Evolutionary conservation across 2,113 vertebrate species (phyloP), one percentile per base, ranked within the genome.

Genomic region (Fukomys damarensis): DNA sequence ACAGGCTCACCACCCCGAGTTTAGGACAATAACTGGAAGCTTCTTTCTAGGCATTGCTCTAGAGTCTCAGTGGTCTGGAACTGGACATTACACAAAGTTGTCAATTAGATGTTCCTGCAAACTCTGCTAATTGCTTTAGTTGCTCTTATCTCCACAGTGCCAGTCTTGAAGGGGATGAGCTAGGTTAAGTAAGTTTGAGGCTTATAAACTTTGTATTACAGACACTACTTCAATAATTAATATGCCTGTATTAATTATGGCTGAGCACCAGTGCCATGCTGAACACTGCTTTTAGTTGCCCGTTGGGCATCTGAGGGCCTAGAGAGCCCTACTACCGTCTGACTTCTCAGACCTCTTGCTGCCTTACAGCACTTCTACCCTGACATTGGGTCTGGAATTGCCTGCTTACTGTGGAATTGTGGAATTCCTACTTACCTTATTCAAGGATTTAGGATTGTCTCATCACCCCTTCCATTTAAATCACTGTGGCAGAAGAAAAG

Each of bases 401-500:
- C 24, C 41, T 83, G 35, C 16, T 56, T 81, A n/a, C 24, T 49
- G 2, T 12, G 4, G 41, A 94, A 10, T 19, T 59, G 54, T 46
- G 32, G 41, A 24, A 70, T 81, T 82, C 41, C 43, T 92, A 74
- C 19, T n/a, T 41, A 63, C 35, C 11, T 82, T 66, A 19, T 59
- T 43, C 32, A 28, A 86, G 80, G 28, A 66, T 76, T 65, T 95
- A 7, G 19, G 24, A 85, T 19, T 56, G 26, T 81, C 61, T n/a
- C 59, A 66, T 93, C 74, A 63, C 54, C 65, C 46, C 19, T 92
- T n/a, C 56, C n/a, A 63, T 49, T 95, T 85, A 91, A 91, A 88
- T 94, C 85, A 88, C 41, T 24, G n/a, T n/a, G 61, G 41, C 49
- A 82, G 43, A 88, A 54, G 54, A 96, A 96, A 88, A 56, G 26